These are phyloP conservation scores for Drosophila athabasca DNA, from an alignment of 1,140 invertebrate genomes.

Conservation along the genomic window DNA sequence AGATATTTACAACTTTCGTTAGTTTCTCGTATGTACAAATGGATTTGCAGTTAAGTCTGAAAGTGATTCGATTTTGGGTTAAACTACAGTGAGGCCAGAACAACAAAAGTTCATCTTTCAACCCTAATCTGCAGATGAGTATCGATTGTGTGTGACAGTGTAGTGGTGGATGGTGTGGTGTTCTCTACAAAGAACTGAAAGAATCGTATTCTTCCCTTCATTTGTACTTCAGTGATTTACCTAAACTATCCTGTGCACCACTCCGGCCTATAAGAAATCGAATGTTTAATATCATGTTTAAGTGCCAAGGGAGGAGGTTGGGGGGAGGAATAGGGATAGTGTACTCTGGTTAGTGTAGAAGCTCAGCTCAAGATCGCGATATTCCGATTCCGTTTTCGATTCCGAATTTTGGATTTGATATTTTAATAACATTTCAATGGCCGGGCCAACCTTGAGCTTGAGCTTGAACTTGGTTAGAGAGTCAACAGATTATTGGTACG, in stretches of 20 bases:
- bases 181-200: background rate
- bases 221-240: constrained; percentile 49
- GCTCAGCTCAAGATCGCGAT: constrained; percentile 24
- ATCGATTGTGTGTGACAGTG: background rate
- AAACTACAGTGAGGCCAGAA: background rate
- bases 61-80: constrained; percentile 5
- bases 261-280: constrained; percentile 67
- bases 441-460: constrained; percentile 47
- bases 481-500: constrained; percentile 23
- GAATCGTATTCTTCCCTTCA: background rate
- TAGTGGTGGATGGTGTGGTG: background rate
- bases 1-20: constrained; percentile 47
- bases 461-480: constrained; percentile 52
- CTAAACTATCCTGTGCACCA: constrained; percentile 56
- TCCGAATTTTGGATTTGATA: constrained; percentile 24
- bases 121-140: constrained; percentile 23
- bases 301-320: constrained; percentile 15
- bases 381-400: background rate
- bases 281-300: constrained; percentile 59
- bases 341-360: constrained; percentile 39
- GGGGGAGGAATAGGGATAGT: no score
- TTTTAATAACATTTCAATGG: constrained; percentile 35
- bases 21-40: constrained; percentile 41
- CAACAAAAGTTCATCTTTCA: constrained; percentile 6
- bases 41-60: constrained; percentile 6